A percentile compares a stretch with the other conserved stretches of the same genome.
phyloP scores from a whole-genome alignment of 2,888 invertebrate genomes.

The Adelognathus sp. region DNA sequence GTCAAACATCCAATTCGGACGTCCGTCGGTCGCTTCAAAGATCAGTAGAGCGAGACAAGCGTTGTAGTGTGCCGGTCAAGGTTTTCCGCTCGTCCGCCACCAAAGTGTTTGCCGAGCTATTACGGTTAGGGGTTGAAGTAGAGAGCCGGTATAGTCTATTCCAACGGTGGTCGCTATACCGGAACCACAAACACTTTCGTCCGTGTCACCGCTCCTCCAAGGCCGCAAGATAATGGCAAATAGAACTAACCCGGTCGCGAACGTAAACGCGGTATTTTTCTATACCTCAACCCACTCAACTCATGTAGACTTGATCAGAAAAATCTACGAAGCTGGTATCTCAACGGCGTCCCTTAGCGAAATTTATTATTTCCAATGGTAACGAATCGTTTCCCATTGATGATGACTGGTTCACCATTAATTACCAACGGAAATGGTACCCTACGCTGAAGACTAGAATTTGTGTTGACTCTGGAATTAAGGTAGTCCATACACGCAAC shows the following conservation, averaged over 20 bases:
- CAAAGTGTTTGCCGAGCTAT: constrained; percentile 68
- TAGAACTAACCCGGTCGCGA: constrained; percentile 51
- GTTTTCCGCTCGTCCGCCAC: constrained; percentile 54
- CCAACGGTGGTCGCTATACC: constrained; percentile 16
- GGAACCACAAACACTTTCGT: background rate
- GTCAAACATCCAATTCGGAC: background rate
- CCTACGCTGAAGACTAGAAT: too few relatives aligned
- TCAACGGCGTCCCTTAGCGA: too few relatives aligned
- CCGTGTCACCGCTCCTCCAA: constrained; percentile 2
- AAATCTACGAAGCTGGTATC: background rate
- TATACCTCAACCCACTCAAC: background rate
- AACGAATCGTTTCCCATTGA: too few relatives aligned
- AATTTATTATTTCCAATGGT: too few relatives aligned
- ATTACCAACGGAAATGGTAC: too few relatives aligned
- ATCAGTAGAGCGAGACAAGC: background rate
- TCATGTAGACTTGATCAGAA: background rate
- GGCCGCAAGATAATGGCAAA: constrained; percentile 65
- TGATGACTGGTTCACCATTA: too few relatives aligned
- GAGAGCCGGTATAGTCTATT: constrained; percentile 56
- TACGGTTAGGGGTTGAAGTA: constrained; percentile 57
- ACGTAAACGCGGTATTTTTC: background rate
- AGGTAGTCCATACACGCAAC: too few relatives aligned
- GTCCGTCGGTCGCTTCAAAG: constrained; percentile 38
- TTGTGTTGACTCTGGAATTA: too few relatives aligned
- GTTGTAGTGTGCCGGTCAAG: constrained; percentile 24